Evolutionary conservation across 2,797 vertebrate species (phyloP), one percentile per base, ranked within the genome.

Genomic region (Buphagus erythrorhynchus): DNA sequence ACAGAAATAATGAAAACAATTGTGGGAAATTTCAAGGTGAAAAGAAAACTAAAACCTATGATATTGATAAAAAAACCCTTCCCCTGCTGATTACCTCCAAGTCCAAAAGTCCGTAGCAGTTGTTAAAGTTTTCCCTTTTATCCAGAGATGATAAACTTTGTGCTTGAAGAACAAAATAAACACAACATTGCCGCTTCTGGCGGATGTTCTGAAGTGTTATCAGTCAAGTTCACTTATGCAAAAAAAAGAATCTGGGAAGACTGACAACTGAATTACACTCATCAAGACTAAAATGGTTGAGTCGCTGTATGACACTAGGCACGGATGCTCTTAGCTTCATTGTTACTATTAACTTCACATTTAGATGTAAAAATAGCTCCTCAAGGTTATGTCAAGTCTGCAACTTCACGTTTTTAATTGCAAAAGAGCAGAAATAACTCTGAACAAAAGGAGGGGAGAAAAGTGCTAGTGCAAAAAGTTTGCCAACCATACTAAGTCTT

Each of bases 301-400:
- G 13, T 24, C 4, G 29, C 28, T 4, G 2, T 26, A 25, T 22
- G 38, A 90, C 46, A 58, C 0, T 0, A 36, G n/a, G 54, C 38
- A 81, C 0, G 0, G 74, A 76, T 57, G 52, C 29, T 87, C 52
- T 62, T 11, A 58, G 74, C 40, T 76, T 73, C 81, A 45, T 42
- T 18, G 63, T 76, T 79, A 79, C 36, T 57, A 79, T 73, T 85
- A 92, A 63, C 57, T 87, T 59, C 45, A 49, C 16, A 42, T 68
- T 81, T 68, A 62, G 17, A 62, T 13, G 36, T 14, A 82, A 73
- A 82, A 95, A 55, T 33, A 89, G 35, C 18, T 73, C 36, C 9
- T 51, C 35, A 72, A 92, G 55, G 31, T 66, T 65, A 62, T 2
- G 12, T 7, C 46, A 86, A 75, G 36, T 19, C 71, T 51, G 11